Evolutionary conservation across 2,113 vertebrate genomes (phyloP).

Genomic region (Hipposideros armiger): DNA sequence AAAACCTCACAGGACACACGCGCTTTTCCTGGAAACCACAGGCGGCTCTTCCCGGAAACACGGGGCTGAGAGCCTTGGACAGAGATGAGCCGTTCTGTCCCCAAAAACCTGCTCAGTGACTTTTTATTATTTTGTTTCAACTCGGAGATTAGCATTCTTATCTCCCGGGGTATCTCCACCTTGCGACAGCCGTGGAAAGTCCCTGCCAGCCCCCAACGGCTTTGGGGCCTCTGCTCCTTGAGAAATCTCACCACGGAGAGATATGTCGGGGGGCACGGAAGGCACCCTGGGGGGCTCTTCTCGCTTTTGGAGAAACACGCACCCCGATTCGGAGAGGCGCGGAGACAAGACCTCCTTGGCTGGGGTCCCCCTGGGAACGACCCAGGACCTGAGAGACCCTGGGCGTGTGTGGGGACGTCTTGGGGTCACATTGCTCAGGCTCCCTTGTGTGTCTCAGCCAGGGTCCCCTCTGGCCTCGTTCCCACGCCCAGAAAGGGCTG

Average conservation of each 20-base stretch:
- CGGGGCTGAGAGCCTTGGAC: rapidly evolving
- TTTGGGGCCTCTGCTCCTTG: background rate
- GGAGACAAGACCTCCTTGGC: no score
- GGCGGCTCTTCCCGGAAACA: rapidly evolving
- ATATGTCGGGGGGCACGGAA: background rate
- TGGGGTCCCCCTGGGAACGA: no score
- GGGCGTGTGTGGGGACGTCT: no score
- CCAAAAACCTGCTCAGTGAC: background rate
- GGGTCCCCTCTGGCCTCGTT: no score
- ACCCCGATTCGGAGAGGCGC: no score
- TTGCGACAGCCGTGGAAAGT: background rate
- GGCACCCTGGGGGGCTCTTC: no score
- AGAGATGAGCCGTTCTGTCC: rapidly evolving
- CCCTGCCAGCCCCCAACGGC: background rate
- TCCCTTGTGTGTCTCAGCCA: no score
- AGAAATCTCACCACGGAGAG: background rate
- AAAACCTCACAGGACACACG: rapidly evolving
- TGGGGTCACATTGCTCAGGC: no score
- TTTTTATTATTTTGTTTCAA: background rate
- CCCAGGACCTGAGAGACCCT: no score
- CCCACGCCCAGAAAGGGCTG: no score
- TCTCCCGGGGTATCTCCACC: background rate
- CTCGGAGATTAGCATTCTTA: background rate
- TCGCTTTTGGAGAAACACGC: no score
- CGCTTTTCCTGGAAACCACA: rapidly evolving